Evolutionary conservation across 2,888 invertebrate species (phyloP), one percentile per base, ranked within the genome.

Genomic region (Lasioglossum lativentre): DNA sequence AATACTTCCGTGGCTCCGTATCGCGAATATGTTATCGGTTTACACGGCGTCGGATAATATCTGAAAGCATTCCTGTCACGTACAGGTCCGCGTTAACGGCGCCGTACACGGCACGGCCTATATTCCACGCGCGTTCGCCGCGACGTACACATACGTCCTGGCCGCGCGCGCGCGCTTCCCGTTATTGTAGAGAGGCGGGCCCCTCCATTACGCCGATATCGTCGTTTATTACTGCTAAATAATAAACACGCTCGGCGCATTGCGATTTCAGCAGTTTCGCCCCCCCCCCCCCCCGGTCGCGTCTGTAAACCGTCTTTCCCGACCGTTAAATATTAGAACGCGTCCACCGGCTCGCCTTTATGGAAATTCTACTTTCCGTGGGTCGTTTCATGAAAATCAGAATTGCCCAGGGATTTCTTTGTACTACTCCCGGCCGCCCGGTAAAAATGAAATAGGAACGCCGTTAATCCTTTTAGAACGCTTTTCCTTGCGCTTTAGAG

Each of bases 11-110:
- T 80, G 52, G 70, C 68, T 8, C 63, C 38, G 63, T 52, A 82
- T 68, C 78, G 66, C 38, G 83, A 75, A 85, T 76, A 83, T 56
- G 83, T 83, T 85, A 85, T 85, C 82, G 72, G 75, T 79, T 75
- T 76, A 73, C 79, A 56, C 38, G 56, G 59, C 59, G 59, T 66
- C 77, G 77, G 84, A 81, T 84, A 80, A 86, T 80, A 84, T 86
- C 80, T 84, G 86, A 78, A 86, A 84, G 75, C 86, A 75, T 59
- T 70, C 56, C 70, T 82, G 78, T 75, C 85, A 78, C 78, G 74
- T 75, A 78, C 84, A 84, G 81, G 27, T 8, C 19, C 73, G 77
- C 72, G 82, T 84, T 81, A 82, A 81, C 74, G 68, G 47, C 70
- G 83, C 47, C 83, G 83, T 71, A 45, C 66, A 63, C n/a, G n/a